phyloP scores from a whole-genome alignment of 1,140 invertebrate genomes.

The Coptotermes formosanus region DNA sequence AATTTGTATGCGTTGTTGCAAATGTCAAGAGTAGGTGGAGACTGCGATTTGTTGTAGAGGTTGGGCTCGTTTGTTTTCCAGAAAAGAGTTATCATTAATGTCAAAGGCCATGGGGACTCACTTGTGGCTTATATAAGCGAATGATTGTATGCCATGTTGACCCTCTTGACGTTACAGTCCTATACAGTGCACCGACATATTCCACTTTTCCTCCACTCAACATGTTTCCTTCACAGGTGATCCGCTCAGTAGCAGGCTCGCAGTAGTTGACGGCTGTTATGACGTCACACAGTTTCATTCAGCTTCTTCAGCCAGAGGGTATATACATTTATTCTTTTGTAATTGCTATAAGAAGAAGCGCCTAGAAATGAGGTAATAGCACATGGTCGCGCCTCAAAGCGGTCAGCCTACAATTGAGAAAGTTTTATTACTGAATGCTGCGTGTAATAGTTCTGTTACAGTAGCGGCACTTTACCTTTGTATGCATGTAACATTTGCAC shows the following conservation, averaged over 20 bases:
- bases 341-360: background rate
- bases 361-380: background rate
- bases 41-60: no score
- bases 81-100: no score
- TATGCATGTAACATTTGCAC: no score
- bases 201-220: background rate
- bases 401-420: background rate
- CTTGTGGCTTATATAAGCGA: no score
- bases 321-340: background rate
- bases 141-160: no score
- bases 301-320: background rate
- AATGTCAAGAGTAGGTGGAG: no score
- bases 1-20: no score
- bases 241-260: background rate
- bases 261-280: background rate
- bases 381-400: background rate
- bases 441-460: background rate
- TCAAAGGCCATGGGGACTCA: no score
- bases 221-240: background rate
- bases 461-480: no score
- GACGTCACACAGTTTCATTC: background rate
- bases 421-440: background rate
- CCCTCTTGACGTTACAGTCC: no score
- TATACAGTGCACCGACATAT: background rate
- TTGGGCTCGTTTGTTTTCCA: no score